phyloP scores from a whole-genome alignment of 2,113 vertebrate genomes.

The Apteryx mantelli region DNA sequence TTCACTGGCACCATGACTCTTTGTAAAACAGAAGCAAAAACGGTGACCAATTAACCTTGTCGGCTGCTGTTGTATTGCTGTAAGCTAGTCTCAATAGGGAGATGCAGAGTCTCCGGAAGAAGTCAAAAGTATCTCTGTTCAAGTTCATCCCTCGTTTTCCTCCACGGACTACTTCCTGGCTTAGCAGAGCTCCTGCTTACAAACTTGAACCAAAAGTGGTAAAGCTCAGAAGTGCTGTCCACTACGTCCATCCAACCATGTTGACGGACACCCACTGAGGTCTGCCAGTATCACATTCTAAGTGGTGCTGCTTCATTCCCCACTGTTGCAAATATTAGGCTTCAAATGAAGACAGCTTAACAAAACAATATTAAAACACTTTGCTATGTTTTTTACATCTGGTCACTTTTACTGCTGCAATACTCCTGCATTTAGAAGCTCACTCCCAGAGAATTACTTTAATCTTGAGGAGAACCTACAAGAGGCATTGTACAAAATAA shows the following conservation, averaged over 20 bases:
- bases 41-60: not conserved
- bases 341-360: not conserved
- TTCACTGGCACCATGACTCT: not conserved
- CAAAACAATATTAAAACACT: not conserved
- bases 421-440: not conserved
- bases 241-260: not conserved
- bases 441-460: not conserved
- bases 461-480: not conserved
- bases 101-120: not conserved
- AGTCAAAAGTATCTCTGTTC: not conserved
- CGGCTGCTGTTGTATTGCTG: not conserved
- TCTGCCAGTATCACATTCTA: not conserved
- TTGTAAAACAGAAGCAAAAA: not conserved
- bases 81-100: not conserved
- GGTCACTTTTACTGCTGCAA: not conserved
- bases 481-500: not conserved
- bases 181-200: not conserved
- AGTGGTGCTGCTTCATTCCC: not conserved
- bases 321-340: not conserved
- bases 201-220: not conserved
- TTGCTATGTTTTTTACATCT: not conserved
- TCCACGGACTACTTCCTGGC: not conserved
- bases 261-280: fast-evolving
- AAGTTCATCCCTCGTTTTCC: not conserved
- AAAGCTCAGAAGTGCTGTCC: not conserved